Percentiles rank a stretch among this genome's conserved stretches.
These are phyloP conservation scores for Podargus strigoides DNA, from an alignment of 2,797 vertebrate species.

Conservation along the genomic window DNA sequence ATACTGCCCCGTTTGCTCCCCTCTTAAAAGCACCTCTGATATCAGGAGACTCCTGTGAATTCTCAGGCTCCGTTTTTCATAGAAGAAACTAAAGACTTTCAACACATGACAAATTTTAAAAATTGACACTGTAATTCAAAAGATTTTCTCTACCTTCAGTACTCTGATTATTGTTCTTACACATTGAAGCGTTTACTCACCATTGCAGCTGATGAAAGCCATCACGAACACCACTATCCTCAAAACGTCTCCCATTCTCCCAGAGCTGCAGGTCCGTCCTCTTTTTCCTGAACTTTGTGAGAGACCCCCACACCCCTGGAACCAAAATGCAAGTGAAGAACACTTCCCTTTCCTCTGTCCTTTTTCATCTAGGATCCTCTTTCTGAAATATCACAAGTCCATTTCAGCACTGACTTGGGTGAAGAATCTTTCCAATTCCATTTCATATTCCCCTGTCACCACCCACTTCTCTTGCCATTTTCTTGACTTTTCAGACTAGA, in stretches of 20 bases:
- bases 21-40: not conserved
- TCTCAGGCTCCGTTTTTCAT: not conserved
- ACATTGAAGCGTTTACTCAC: slow-evolving; percentile 26
- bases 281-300: not conserved
- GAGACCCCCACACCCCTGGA: not conserved
- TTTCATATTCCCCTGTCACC: not conserved
- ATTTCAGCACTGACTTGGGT: not conserved
- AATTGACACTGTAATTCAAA: not conserved
- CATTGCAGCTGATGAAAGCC: not conserved
- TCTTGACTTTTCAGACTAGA: not conserved
- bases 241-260: slow-evolving; percentile 16
- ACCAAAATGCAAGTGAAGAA: slow-evolving; percentile 15
- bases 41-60: not conserved
- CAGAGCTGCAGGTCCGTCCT: not conserved
- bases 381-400: slow-evolving; percentile 31
- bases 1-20: not conserved
- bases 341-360: slow-evolving; percentile 50
- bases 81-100: not conserved
- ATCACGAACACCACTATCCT: not conserved
- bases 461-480: not conserved
- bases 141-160: not conserved
- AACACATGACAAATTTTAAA: not conserved
- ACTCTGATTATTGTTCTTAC: not conserved
- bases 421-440: not conserved
- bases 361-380: slow-evolving; percentile 46